phyloP scores from a whole-genome alignment of 2,113 vertebrate species.

The Tragelaphus scriptus region DNA sequence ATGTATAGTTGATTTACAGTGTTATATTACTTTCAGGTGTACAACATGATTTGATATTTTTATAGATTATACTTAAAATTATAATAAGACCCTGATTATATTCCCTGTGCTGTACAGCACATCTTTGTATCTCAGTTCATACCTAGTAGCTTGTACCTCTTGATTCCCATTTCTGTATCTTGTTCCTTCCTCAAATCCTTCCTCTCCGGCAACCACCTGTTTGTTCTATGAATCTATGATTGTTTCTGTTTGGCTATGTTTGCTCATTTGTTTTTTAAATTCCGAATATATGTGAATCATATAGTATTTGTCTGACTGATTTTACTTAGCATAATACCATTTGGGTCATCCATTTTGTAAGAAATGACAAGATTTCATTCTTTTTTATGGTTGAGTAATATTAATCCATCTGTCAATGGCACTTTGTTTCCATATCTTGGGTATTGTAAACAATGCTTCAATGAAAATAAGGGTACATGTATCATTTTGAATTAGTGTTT shows the following conservation, averaged over 20 bases:
- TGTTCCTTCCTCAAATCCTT: neutral
- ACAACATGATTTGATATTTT: neutral
- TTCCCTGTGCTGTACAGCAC: neutral
- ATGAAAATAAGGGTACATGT: neutral
- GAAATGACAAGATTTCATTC: neutral
- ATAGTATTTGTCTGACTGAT: neutral
- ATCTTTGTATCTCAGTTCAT: neutral
- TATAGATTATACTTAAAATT: neutral
- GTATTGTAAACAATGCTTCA: neutral
- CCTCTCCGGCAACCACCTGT: neutral
- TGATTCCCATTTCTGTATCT: neutral
- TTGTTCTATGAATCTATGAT: neutral
- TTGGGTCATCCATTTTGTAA: neutral
- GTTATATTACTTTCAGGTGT: neutral
- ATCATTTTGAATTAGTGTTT: neutral
- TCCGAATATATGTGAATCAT: neutral
- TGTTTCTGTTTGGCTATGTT: neutral
- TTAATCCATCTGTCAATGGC: neutral
- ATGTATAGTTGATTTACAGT: neutral
- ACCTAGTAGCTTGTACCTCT: neutral
- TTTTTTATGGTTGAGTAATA: neutral
- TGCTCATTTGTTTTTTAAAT: neutral
- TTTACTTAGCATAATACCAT: neutral
- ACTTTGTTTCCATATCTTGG: neutral
- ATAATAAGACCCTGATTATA: neutral